Percentiles rank a stretch among this genome's conserved stretches.
Conservation (phyloP, 2,888 invertebrate species). For the Abscondita cerata region DNA sequence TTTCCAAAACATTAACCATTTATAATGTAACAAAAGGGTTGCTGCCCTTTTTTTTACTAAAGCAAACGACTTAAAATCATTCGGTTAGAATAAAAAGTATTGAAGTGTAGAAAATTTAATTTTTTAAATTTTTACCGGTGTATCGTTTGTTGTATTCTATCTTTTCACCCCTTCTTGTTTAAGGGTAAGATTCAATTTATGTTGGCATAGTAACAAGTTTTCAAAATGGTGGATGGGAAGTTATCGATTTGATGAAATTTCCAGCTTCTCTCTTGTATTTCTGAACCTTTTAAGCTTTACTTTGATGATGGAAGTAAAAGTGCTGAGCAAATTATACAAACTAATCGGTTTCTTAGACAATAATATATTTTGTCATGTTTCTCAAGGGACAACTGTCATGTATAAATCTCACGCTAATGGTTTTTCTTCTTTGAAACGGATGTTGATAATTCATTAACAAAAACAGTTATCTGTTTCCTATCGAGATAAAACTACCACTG, state of each 20-base stretch:
- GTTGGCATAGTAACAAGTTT: slow-evolving; percentile 37
- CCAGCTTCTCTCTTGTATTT: background rate
- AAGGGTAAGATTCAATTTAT: slow-evolving; percentile 29
- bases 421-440: slow-evolving; percentile 41
- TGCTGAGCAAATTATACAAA: slow-evolving; percentile 29
- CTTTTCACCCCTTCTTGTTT: slow-evolving; percentile 12
- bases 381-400: slow-evolving; percentile 46
- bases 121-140: slow-evolving; percentile 32
- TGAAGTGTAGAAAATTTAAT: slow-evolving; percentile 42
- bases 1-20: slow-evolving; percentile 56
- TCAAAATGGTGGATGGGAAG: slow-evolving; percentile 36
- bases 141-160: slow-evolving; percentile 12
- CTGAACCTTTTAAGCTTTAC: background rate
- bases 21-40: slow-evolving; percentile 56
- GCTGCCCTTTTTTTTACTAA: slow-evolving; percentile 53
- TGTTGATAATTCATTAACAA: slow-evolving; percentile 44
- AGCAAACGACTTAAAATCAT: slow-evolving; percentile 42
- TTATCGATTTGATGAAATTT: slow-evolving; percentile 24
- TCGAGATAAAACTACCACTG: slow-evolving; percentile 33
- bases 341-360: slow-evolving; percentile 28
- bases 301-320: background rate
- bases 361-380: slow-evolving; percentile 45
- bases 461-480: slow-evolving; percentile 42
- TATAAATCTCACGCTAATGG: slow-evolving; percentile 45
- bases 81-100: slow-evolving; percentile 40